Base-by-base conservation (phyloP, 2,888 invertebrate genomes). In the Morpho achilles region DNA sequence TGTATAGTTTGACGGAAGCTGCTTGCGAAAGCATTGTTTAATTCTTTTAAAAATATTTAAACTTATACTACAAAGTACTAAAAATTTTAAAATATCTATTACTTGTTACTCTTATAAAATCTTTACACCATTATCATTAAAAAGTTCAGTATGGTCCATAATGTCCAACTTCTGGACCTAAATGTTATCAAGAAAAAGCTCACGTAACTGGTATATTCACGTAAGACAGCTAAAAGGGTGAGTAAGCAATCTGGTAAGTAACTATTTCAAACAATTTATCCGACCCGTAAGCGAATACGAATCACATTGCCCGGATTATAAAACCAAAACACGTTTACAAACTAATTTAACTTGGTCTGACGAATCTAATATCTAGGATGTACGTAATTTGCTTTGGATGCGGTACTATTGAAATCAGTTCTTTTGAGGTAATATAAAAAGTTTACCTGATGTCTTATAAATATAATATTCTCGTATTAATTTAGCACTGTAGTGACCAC, bases 281-380 rank as follows among this genome's bases (percentile, higher is more conserved):
- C 43, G 49, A n/a, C 43, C 23, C 3, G 23, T 43, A 39, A 49
- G n/a, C 8, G 42, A 43, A 43, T 67, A 75, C 74, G 75, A 74
- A 75, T 72, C 73, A 72, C 70, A 60, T 62, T 61, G 61, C 66
- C 61, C 58, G 65, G 71, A 73, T 76, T 73, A 76, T 79, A 80
- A 80, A 81, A 77, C 68, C 76, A 64, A 69, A 70, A 75, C 81
- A 81, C 79, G 80, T 77, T 77, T 75, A 71, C 69, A 70, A 76
- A 77, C 76, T 79, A 80, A 79, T 80, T 80, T 77, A 80, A 80
- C 77, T 80, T 77, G 66, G 69, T 69, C 71, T 73, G 70, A 66
- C 39, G 44, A 71, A 69, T 49, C 22, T 48, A 39, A 42, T 49
- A 43, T 48, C 43, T 7, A 22, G n/a, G 16, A 49, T 54, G 23